Conservation (phyloP, 2,113 vertebrate species). For the Lepidothrix coronata region DNA sequence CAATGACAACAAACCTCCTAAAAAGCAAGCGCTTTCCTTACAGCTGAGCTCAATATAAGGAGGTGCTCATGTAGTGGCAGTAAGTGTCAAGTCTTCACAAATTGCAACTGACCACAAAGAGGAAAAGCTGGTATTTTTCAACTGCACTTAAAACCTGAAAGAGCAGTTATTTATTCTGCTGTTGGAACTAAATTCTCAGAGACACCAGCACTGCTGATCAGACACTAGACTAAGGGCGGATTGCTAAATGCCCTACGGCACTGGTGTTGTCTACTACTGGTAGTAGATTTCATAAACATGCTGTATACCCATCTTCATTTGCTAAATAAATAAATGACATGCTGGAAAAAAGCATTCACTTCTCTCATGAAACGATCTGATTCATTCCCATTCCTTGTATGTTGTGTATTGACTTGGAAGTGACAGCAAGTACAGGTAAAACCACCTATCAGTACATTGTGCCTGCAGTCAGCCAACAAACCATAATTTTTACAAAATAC, state of each 20-base stretch:
- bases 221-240: neutral
- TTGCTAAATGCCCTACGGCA: neutral
- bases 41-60: neutral
- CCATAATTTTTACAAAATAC: neutral
- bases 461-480: neutral
- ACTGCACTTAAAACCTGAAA: neutral
- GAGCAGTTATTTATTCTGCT: neutral
- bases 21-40: neutral
- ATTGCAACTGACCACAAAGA: neutral
- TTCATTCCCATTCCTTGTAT: neutral
- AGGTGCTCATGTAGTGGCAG: neutral
- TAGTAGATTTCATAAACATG: neutral
- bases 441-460: rapidly evolving
- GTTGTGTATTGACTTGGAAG: neutral
- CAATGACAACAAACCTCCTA: slow-evolving; percentile 37
- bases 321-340: neutral
- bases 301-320: neutral
- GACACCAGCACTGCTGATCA: neutral
- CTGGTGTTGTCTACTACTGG: neutral
- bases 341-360: neutral
- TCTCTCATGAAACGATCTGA: neutral
- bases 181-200: neutral
- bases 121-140: neutral
- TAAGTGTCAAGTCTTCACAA: neutral
- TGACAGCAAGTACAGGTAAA: neutral